A percentile compares a stretch with the other conserved stretches of the same genome.
These are phyloP conservation scores for Cyclina sinensis DNA, from an alignment of 1,140 invertebrate genomes.

Conservation along the genomic window DNA sequence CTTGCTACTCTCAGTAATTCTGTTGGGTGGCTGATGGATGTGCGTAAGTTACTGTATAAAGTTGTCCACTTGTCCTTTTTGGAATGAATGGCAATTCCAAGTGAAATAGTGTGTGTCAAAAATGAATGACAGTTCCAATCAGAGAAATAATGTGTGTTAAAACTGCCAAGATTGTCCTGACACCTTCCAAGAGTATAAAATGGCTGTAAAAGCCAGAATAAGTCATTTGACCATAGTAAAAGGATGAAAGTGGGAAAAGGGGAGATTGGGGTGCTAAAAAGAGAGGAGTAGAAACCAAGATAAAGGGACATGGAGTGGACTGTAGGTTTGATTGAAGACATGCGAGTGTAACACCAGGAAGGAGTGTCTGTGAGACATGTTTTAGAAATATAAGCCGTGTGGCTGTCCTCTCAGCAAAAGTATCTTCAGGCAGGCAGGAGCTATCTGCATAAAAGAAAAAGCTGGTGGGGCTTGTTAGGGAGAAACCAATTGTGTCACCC, in stretches of 20 bases:
- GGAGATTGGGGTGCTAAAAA: not conserved
- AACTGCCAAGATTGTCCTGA: not conserved
- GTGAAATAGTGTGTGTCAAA: too few species aligned
- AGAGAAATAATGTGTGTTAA: not conserved
- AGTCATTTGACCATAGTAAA: not conserved
- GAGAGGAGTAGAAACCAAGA: not conserved
- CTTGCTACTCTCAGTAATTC: not conserved
- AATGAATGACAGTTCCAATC: not conserved
- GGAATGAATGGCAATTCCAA: not conserved
- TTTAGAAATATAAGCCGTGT: not conserved
- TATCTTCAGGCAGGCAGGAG: not conserved
- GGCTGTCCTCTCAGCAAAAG: not conserved
- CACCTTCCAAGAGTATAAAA: too few species aligned
- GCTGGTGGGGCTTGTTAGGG: not conserved
- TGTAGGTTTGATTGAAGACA: constrained; percentile 7
- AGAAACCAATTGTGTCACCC: not conserved
- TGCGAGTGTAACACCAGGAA: not conserved
- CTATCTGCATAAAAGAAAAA: not conserved
- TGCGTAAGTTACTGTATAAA: too few species aligned
- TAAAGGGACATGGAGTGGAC: not conserved
- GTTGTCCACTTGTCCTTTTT: not conserved
- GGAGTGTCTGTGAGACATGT: not conserved
- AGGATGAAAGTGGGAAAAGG: not conserved
- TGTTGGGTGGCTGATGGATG: too few species aligned
- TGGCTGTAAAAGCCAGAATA: too few species aligned